Evolutionary conservation across 35 echinoderm and acorn worm genomes (phyloP).

Genomic region (Anneissia japonica): DNA sequence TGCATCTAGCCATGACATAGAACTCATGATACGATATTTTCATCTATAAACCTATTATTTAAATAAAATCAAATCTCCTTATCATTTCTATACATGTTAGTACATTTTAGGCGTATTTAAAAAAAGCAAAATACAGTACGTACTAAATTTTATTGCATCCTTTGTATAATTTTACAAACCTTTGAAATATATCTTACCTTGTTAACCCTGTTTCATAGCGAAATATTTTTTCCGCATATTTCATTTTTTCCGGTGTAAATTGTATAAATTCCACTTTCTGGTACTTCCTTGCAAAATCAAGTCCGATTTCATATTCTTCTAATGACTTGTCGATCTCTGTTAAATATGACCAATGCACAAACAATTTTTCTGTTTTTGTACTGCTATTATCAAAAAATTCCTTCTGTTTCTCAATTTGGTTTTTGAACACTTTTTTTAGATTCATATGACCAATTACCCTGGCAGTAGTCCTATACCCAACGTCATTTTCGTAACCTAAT

Average conservation of each 20-base stretch:
- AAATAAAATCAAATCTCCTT: no score
- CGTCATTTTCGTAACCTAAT: conserved; percentile 43
- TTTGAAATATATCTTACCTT: no score
- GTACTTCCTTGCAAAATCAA: not conserved
- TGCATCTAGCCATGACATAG: no score
- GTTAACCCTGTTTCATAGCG: not conserved
- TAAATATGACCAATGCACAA: not conserved
- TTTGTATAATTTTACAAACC: no score
- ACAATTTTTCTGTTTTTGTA: conserved; percentile 1
- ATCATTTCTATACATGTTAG: no score
- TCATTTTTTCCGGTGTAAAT: conserved; percentile 1
- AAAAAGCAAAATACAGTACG: no score
- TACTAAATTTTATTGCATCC: no score
- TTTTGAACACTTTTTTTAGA: not conserved
- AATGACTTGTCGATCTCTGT: not conserved
- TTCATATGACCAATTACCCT: conserved; percentile 21
- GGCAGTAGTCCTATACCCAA: conserved; percentile 36
- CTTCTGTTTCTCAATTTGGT: not conserved
- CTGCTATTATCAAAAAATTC: not conserved
- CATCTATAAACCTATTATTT: no score
- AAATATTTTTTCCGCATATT: conserved; percentile 2
- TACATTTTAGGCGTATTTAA: no score
- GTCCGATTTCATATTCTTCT: not conserved
- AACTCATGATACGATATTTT: no score
- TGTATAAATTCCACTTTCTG: not conserved